phyloP scores from a whole-genome alignment of 2,113 vertebrate species.

The Ophiodon elongatus region DNA sequence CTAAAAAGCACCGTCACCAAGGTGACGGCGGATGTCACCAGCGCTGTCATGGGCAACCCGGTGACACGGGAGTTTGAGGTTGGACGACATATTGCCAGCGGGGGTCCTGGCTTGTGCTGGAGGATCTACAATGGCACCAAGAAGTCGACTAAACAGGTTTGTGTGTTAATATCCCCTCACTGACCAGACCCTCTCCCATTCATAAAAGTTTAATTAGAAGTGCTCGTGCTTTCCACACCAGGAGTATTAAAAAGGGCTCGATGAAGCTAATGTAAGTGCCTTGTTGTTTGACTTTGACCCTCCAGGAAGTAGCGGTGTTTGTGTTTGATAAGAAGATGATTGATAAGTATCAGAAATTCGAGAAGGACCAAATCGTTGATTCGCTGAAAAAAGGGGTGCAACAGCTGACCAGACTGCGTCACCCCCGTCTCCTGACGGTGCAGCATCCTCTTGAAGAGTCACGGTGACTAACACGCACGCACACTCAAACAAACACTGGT shows the following conservation, averaged over 20 bases:
- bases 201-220: background rate
- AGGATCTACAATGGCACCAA: conserved; percentile 98
- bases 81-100: conserved; percentile 95
- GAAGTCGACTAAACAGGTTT: conserved; percentile 98
- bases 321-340: conserved; percentile 98
- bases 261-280: background rate
- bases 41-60: conserved; percentile 98
- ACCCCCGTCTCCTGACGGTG: conserved; percentile 95
- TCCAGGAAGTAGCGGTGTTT: conserved; percentile 98
- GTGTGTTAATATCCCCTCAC: conserved; percentile 18
- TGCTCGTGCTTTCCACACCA: background rate
- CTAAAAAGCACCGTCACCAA: conserved; percentile 98
- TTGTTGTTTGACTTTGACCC: conserved; percentile 48
- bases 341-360: conserved; percentile 97
- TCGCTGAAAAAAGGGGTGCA: conserved; percentile 95
- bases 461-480: conserved; percentile 84
- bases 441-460: conserved; percentile 99
- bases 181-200: background rate
- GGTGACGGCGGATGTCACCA: conserved; percentile 98
- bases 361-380: conserved; percentile 97
- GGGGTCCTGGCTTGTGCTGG: conserved; percentile 95
- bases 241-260: background rate
- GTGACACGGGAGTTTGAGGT: conserved; percentile 98
- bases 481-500: background rate
- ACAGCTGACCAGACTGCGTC: conserved; percentile 94